Base-by-base conservation (phyloP, 2,797 vertebrate genomes). In the Pagetopsis macropterus region DNA sequence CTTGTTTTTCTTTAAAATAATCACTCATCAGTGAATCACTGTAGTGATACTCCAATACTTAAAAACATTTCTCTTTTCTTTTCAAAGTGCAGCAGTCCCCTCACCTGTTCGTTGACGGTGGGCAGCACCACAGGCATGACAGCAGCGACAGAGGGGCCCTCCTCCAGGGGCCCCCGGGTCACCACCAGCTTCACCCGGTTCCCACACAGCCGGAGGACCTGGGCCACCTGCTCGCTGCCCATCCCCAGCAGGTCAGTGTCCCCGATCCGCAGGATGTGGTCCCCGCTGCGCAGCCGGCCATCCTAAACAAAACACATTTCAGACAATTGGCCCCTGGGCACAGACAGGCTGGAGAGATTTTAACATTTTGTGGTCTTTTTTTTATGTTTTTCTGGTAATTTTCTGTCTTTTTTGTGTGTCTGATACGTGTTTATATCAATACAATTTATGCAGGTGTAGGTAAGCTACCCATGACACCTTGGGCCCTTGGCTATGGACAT, bases 181-280 rank as follows among this genome's bases (percentile, higher is more conserved):
- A 99, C 95, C 64, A 98, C 94, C 75, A 99, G 87, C 80, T 96
- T 96, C 63, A 99, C 96, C 80, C 94, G 88, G 76, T 98, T 98
- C 40, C 98, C 98, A 78, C 98, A 99, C 76, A 98, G 98, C 76
- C 98, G 93, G 21, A 99, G 94, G 61, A 99, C 98, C 78, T 98
- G 97, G 1, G 98, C 98, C 78, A 99, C 98, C 88, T 99, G 98
- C 63, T 99, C 98, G 73, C 98, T 99, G 90, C 96, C 96, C 96
- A 99, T 96, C 67, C 97, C 96, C 44, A 92, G 82, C 57, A 99
- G 90, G 84, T 99, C 97, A 0, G 98, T 99, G 75, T 97, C 97
- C n/a, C 96, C 97, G 2, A 99, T 99, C 83, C 96, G 95, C 76
- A 99, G 85, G 80, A 99, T 99, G 83, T 99, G 98, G 89, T 99